phyloP scores from a whole-genome alignment of 2,888 invertebrate species.

The Cryptus armator region DNA sequence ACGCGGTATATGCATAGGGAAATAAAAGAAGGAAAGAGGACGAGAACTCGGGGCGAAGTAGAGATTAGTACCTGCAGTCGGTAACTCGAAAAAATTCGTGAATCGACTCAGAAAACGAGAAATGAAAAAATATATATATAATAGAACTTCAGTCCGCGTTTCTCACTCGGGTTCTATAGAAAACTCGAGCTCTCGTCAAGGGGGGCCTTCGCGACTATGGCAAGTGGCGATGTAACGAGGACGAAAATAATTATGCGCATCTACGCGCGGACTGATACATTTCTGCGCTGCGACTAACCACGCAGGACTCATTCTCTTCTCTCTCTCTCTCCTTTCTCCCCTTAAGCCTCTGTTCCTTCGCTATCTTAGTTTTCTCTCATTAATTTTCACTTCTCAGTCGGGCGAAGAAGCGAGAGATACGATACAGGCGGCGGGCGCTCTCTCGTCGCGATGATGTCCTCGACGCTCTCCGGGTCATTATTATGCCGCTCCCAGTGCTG shows the following conservation, averaged over 20 bases:
- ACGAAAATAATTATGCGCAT: slow-evolving; percentile 72
- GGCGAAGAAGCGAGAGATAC: slow-evolving; percentile 51
- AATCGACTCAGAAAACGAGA: slow-evolving; percentile 60
- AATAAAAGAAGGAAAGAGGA: background rate
- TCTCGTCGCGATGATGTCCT: slow-evolving; percentile 66
- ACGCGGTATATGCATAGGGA: background rate
- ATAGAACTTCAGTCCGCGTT: too few species aligned
- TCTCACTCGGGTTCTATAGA: slow-evolving; percentile 4
- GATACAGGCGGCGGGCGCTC: slow-evolving; percentile 29
- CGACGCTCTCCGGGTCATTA: slow-evolving; percentile 67
- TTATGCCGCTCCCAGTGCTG: slow-evolving; percentile 67
- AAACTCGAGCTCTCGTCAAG: background rate
- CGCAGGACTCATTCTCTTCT: slow-evolving; percentile 35
- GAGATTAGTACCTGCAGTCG: slow-evolving; percentile 56
- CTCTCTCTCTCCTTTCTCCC: slow-evolving; percentile 24
- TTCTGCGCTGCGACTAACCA: slow-evolving; percentile 13
- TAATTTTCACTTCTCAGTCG: slow-evolving; percentile 68
- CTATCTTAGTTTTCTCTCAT: slow-evolving; percentile 71
- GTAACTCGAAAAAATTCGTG: slow-evolving; percentile 49
- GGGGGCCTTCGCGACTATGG: slow-evolving; percentile 48
- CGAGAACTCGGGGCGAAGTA: slow-evolving; percentile 28
- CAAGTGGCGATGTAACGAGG: slow-evolving; percentile 69
- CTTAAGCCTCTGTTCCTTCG: slow-evolving; percentile 51
- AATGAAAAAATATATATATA: too few species aligned
- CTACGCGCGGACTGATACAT: slow-evolving; percentile 48